Evolutionary conservation across 2,113 vertebrate genomes (phyloP).

Genomic region (Chionodraco myersi): DNA sequence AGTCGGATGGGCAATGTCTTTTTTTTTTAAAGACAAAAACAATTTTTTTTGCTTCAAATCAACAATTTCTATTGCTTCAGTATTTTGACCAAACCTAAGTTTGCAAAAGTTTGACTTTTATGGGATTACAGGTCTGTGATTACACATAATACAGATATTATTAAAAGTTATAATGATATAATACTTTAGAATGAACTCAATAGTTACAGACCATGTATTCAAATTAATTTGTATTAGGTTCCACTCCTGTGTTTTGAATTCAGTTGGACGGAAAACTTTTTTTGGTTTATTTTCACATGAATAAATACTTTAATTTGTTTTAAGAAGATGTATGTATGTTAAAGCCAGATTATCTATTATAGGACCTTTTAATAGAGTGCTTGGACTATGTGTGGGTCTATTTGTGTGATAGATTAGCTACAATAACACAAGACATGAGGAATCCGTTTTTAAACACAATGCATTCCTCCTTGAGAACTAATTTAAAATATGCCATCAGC

Average conservation of each 20-base stretch:
- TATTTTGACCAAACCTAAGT: slow-evolving; percentile 4
- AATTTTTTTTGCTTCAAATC: neutral
- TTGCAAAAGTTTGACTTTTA: neutral
- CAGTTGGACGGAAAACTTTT: neutral
- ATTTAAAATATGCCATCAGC: neutral
- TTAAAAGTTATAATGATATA: neutral
- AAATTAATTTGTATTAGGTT: no score
- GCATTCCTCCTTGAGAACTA: neutral
- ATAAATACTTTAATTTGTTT: neutral
- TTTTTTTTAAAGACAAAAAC: neutral
- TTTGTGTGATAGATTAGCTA: slow-evolving; percentile 3
- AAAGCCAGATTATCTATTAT: no score
- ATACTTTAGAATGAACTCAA: neutral
- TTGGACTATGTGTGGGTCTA: neutral
- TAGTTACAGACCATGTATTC: no score
- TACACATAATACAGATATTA: neutral
- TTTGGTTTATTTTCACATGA: neutral
- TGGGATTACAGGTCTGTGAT: neutral
- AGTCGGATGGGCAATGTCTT: slow-evolving; percentile 16
- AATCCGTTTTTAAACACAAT: neutral
- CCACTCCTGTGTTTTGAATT: neutral
- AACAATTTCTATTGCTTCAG: neutral
- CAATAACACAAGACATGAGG: neutral
- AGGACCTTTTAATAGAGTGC: slow-evolving; percentile 7
- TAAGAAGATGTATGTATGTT: neutral